Conservation (phyloP, 2,888 invertebrate species). For the Pocota personata region DNA sequence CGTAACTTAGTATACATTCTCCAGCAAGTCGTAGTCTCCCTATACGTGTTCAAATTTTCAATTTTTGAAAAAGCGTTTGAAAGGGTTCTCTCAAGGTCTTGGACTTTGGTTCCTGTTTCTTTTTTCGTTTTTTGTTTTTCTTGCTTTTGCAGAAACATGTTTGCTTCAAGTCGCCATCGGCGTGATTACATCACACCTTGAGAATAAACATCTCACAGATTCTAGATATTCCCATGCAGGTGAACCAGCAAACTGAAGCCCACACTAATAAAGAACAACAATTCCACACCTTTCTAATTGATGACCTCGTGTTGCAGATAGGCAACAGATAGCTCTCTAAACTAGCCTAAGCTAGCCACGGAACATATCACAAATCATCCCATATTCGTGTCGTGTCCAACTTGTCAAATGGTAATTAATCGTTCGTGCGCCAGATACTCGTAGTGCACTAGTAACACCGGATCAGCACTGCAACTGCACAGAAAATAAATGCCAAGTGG, state of each 20-base stretch:
- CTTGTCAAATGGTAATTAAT: slow-evolving; percentile 70
- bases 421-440: slow-evolving; percentile 70
- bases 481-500: slow-evolving; percentile 19
- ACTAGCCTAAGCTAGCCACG: not conserved
- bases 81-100: not conserved
- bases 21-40: not conserved
- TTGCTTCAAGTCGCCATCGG: not conserved
- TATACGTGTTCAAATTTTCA: not conserved
- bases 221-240: slow-evolving; percentile 47
- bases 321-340: slow-evolving; percentile 31
- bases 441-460: slow-evolving; percentile 26
- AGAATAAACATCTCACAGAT: slow-evolving; percentile 45
- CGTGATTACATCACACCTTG: slow-evolving; percentile 51
- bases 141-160: not conserved
- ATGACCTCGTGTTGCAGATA: slow-evolving; percentile 66
- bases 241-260: slow-evolving; percentile 21
- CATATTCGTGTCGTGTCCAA: slow-evolving; percentile 72
- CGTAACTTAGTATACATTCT: too few relatives aligned
- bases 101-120: not conserved
- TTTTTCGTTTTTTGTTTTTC: too few relatives aligned
- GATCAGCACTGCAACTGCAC: slow-evolving; percentile 7
- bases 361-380: slow-evolving; percentile 66
- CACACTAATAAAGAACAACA: slow-evolving; percentile 23
- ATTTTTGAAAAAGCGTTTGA: not conserved
- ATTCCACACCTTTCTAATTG: slow-evolving; percentile 64